Base-by-base conservation (phyloP, 2,113 vertebrate genomes). In the Martes martes region DNA sequence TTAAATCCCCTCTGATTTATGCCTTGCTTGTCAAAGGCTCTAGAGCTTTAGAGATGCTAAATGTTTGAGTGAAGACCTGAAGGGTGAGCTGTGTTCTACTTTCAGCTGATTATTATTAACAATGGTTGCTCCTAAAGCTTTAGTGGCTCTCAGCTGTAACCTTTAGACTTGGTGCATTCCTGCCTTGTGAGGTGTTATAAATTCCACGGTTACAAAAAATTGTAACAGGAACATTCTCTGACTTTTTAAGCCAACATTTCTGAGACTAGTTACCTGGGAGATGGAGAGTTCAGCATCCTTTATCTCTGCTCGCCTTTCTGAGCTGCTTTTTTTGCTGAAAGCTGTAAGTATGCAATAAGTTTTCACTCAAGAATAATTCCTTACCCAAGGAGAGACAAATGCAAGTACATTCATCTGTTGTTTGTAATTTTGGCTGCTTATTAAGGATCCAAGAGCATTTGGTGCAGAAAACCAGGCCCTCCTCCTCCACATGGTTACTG, bases 141-240 rank as follows among this genome's bases (percentile, higher is more conserved):
- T 82, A 50, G 95, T 36, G 39, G 15, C 59, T 71, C 57, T 96
- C 69, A 69, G 89, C n/a, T 82, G 47, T 71, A 96, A 94, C 95
- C 78, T 94, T 96, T 84, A 78, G 57, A 65, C 87, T 89, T 28
- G 74, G 79, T 78, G 69, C 57, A 90, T 95, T 90, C 87, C 69
- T 97, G 90, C 81, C 95, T 91, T 97, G 94, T 71, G 82, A 96
- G 33, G 26, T 93, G 89, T 86, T 88, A 95, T 89, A 96, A 89
- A 93, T 94, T 87, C 84, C 78, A 86, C 1, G 65, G 84, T 83
- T 86, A 50, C 36, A 78, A 86, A 92, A 83, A 45, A 67, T 63
- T 73, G 19, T 69, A 61, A 84, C 36, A 52, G 26, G 63, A 83
- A 85, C 69, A 65, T 82, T 87, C 39, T 93, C 39, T 67, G 81